Evolutionary conservation across 2,888 invertebrate genomes (phyloP).

Genomic region (Petrophora chlorosata): DNA sequence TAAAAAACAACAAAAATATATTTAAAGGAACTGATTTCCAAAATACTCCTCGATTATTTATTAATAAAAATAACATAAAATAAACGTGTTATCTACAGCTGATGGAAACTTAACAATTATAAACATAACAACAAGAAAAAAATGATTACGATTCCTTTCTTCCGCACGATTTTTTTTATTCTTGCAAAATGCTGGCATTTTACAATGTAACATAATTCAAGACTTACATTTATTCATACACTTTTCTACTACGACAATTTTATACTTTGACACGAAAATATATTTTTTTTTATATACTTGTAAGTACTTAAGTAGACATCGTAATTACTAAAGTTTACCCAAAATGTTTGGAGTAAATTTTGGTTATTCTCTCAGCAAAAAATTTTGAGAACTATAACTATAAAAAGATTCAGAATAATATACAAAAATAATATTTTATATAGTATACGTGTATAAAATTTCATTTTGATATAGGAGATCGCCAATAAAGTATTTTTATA

Average conservation of each 20-base stretch:
- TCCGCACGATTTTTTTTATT: neutral
- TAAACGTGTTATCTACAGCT: neutral
- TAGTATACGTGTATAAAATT: neutral
- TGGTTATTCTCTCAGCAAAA: neutral
- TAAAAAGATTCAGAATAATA: neutral
- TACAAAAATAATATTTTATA: neutral
- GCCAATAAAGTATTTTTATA: neutral
- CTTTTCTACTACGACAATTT: neutral
- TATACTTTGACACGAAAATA: conserved; percentile 7
- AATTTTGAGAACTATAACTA: neutral
- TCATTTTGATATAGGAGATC: neutral
- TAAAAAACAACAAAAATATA: neutral
- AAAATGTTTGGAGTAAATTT: neutral
- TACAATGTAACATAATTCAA: neutral
- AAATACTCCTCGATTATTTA: neutral
- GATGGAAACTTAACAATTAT: conserved; percentile 17
- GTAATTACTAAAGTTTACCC: conserved; percentile 1
- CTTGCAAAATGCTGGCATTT: neutral
- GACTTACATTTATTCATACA: no score
- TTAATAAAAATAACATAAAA: conserved; percentile 1
- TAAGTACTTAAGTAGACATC: neutral
- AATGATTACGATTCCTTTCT: neutral
- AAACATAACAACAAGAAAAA: conserved; percentile 17
- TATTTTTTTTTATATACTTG: neutral
- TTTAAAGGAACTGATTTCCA: conserved; percentile 1